Conservation (phyloP, 2,113 vertebrate species). For the Chamaea fasciata region DNA sequence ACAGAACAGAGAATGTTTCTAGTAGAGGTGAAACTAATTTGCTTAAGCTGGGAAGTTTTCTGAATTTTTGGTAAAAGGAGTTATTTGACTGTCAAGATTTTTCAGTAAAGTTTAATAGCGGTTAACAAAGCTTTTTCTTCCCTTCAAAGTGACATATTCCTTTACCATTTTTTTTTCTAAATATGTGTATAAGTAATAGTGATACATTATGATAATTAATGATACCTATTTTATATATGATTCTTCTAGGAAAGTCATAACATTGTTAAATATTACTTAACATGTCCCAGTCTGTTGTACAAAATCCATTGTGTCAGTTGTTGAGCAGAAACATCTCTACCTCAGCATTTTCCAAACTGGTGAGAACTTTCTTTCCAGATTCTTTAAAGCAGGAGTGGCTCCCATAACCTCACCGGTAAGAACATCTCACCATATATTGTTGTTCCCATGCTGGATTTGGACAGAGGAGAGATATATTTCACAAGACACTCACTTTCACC, state of each 20-base stretch:
- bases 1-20: background rate
- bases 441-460: rapidly evolving
- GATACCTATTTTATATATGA: background rate
- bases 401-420: background rate
- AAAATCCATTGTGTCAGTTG: background rate
- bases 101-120: background rate
- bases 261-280: background rate
- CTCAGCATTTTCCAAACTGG: background rate
- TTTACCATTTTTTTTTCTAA: background rate
- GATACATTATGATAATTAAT: background rate
- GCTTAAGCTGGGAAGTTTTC: background rate
- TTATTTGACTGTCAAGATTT: background rate
- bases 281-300: background rate
- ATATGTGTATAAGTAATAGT: background rate
- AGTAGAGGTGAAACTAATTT: background rate
- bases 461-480: background rate
- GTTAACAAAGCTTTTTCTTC: background rate
- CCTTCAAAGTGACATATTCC: background rate
- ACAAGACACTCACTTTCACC: background rate
- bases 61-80: background rate
- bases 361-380: background rate
- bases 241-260: background rate
- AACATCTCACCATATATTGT: background rate
- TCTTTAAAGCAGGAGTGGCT: background rate
- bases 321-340: background rate